A percentile compares a stretch with the other conserved stretches of the same genome.
Evolutionary conservation across 2,888 invertebrate genomes (phyloP).

Genomic region (Standfussiana lucernea): DNA sequence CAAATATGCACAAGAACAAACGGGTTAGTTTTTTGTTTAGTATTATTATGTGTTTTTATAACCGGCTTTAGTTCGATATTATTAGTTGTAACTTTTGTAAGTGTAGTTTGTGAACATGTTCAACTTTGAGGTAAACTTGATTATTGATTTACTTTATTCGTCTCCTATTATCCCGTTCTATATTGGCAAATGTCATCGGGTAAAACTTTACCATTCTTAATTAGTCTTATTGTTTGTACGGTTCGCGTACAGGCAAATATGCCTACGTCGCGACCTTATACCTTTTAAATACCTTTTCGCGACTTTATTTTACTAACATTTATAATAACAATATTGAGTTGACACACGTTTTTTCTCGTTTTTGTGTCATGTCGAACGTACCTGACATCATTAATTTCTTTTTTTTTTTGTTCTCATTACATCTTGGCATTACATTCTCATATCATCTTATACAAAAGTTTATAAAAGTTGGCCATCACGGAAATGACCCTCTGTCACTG

Average conservation of each 20-base stretch:
- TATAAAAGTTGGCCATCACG: neutral
- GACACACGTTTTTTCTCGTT: neutral
- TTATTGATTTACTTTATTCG: neutral
- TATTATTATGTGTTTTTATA: constrained; percentile 10
- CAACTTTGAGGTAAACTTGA: constrained; percentile 6
- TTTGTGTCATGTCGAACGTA: neutral
- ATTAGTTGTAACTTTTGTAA: constrained; percentile 9
- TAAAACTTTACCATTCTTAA: neutral
- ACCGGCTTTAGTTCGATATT: constrained; percentile 36
- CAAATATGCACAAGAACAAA: constrained; percentile 40
- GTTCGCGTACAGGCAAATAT: no score
- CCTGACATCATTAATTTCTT: neutral
- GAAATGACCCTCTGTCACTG: neutral
- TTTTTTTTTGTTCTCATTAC: neutral
- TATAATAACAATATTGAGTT: no score
- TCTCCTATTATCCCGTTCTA: neutral
- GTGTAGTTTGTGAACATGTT: constrained; percentile 13
- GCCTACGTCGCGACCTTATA: no score
- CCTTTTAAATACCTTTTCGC: no score
- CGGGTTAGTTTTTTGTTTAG: constrained; percentile 34
- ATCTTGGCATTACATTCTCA: no score
- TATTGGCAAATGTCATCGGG: neutral
- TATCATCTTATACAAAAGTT: no score
- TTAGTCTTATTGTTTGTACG: neutral
- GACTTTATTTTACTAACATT: no score